These are phyloP conservation scores for Odontomyia ornata DNA, from an alignment of 2,888 invertebrate genomes.

Conservation along the genomic window DNA sequence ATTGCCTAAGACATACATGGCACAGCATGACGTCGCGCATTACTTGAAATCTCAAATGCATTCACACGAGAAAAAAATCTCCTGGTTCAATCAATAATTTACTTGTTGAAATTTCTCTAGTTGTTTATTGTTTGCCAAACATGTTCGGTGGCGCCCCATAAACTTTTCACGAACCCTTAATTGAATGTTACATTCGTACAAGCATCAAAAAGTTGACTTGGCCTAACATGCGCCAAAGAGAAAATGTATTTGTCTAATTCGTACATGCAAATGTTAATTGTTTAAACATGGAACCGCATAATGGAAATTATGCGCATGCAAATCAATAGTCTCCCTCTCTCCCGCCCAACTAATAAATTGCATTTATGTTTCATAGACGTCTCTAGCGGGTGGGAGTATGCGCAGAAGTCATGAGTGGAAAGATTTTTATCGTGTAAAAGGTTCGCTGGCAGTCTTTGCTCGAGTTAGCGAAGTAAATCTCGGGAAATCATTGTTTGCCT, in stretches of 20 bases:
- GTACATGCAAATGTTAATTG: slow-evolving; percentile 36
- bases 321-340: slow-evolving; percentile 11
- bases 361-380: not conserved
- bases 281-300: slow-evolving; percentile 5
- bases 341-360: slow-evolving; percentile 6
- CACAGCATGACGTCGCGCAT: not conserved
- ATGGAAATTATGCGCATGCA: slow-evolving; percentile 25
- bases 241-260: slow-evolving; percentile 21
- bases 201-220: not conserved
- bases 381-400: slow-evolving; percentile 4
- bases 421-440: not conserved
- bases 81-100: slow-evolving; percentile 26
- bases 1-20: not conserved
- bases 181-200: slow-evolving; percentile 35
- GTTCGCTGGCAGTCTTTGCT: not conserved
- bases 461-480: too few species aligned
- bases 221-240: not conserved
- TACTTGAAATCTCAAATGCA: not conserved
- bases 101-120: not conserved
- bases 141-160: slow-evolving; percentile 39
- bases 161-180: slow-evolving; percentile 17
- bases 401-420: not conserved
- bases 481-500: too few species aligned
- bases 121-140: slow-evolving; percentile 26
- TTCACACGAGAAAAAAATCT: not conserved